Percentiles rank a stretch among this genome's conserved stretches.
Conservation (phyloP, 2,888 invertebrate species). For the Scaptomyza polygonia region DNA sequence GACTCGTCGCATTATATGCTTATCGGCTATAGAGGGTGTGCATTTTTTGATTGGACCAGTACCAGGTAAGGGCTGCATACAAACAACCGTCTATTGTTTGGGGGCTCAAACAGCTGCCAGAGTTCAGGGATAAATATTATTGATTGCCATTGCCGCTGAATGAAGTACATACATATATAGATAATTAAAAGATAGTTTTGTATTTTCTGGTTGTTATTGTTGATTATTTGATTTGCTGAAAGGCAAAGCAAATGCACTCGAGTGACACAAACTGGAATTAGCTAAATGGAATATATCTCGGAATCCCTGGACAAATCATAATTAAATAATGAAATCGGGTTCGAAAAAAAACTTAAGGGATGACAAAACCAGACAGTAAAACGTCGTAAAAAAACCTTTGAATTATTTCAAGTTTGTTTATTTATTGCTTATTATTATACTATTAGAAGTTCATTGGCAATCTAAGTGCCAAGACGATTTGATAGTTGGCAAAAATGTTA, state of each 20-base stretch:
- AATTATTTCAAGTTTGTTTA: no score
- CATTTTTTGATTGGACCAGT: constrained; percentile 44
- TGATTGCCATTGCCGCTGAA: constrained; percentile 39
- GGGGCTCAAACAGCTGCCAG: constrained; percentile 62
- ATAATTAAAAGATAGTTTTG: constrained; percentile 70
- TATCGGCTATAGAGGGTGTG: constrained; percentile 52
- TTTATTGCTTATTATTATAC: no score
- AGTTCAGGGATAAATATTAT: constrained; percentile 47
- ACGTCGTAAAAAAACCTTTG: no score
- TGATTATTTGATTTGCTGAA: constrained; percentile 60
- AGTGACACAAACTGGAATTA: neutral
- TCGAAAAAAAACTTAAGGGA: no score
- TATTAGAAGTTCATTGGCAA: no score
- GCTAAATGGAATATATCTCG: neutral
- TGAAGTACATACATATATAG: constrained; percentile 3
- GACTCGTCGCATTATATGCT: constrained; percentile 66
- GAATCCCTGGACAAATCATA: constrained; percentile 20
- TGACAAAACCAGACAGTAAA: neutral
- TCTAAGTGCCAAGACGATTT: no score
- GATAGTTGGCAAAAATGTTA: neutral
- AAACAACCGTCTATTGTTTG: constrained; percentile 36
- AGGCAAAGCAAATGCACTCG: constrained; percentile 56
- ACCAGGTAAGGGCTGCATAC: constrained; percentile 10
- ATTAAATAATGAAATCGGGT: neutral
- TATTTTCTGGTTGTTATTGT: constrained; percentile 23